These are phyloP conservation scores for Danio tinwini DNA, from an alignment of 2,797 vertebrate species.

Conservation along the genomic window DNA sequence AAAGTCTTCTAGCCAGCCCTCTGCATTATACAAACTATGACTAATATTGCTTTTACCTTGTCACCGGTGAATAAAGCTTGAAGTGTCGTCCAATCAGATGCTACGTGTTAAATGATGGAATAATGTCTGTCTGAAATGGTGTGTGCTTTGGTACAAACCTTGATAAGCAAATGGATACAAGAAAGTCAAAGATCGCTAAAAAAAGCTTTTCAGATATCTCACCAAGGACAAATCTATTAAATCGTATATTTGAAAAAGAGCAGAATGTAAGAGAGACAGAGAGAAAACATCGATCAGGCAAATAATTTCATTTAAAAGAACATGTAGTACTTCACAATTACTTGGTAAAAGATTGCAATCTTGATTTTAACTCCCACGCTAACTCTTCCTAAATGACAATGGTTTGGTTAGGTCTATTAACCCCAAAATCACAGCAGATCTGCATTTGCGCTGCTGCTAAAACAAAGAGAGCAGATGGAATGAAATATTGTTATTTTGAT, in stretches of 20 bases:
- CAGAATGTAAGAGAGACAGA: neutral
- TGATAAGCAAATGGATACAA: conserved; percentile 17
- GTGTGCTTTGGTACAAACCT: neutral
- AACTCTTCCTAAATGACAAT: no score
- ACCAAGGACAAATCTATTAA: conserved; percentile 2
- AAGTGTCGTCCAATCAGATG: neutral
- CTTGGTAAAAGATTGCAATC: no score
- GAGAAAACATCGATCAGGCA: neutral
- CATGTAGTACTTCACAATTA: neutral
- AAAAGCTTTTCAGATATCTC: conserved; percentile 12
- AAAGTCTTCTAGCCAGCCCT: neutral
- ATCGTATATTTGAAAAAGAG: neutral
- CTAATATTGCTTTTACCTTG: conserved; percentile 6
- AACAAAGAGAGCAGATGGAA: no score
- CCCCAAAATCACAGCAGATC: no score
- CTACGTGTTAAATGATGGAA: neutral
- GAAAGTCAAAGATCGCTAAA: neutral
- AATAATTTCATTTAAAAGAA: neutral
- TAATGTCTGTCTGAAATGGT: neutral
- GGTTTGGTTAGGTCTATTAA: no score
- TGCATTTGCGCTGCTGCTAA: no score
- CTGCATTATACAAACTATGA: neutral
- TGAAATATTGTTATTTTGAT: no score
- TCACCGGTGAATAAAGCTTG: conserved; percentile 13
- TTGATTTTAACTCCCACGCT: no score